A percentile compares a stretch with the other conserved stretches of the same genome.
These are phyloP conservation scores for Cardiocondyla obscurior DNA, from an alignment of 1,140 invertebrate genomes.

Conservation along the genomic window DNA sequence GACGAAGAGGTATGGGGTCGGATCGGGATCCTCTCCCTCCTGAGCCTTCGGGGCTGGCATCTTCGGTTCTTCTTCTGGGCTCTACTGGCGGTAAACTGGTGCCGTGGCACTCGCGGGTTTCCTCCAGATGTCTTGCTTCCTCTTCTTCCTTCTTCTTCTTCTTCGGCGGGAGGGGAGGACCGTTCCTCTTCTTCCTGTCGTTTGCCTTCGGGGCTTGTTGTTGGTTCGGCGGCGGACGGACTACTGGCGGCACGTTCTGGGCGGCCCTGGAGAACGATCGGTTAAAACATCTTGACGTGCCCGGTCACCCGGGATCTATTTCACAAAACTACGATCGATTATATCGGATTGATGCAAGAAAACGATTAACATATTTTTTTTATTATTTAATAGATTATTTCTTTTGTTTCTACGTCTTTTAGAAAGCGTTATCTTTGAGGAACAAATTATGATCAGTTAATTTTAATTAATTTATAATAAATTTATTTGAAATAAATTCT, in stretches of 20 bases:
- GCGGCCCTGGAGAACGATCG: slow-evolving; percentile 78
- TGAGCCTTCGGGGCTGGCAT: slow-evolving; percentile 90
- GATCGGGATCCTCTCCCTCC: slow-evolving; percentile 95
- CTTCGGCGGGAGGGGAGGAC: slow-evolving; percentile 58
- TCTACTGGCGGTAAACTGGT: slow-evolving; percentile 72
- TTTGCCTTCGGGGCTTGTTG: slow-evolving; percentile 61
- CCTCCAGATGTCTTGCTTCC: slow-evolving; percentile 57
- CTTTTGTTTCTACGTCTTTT: background rate
- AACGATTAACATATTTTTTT: background rate
- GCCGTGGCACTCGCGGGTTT: slow-evolving; percentile 75
- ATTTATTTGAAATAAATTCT: too few species aligned
- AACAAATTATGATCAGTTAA: background rate
- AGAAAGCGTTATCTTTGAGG: background rate
- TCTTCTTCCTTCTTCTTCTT: slow-evolving; percentile 59
- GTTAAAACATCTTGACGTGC: slow-evolving; percentile 44
- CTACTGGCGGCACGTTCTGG: slow-evolving; percentile 83
- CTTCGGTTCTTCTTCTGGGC: slow-evolving; percentile 78
- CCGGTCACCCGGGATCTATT: background rate
- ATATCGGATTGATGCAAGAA: background rate
- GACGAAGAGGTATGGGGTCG: slow-evolving; percentile 96
- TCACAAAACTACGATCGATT: background rate
- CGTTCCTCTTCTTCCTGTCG: slow-evolving; percentile 62
- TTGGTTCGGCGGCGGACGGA: slow-evolving; percentile 83
- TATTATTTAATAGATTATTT: too few species aligned
- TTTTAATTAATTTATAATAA: too few species aligned